Evolutionary conservation across 2,113 vertebrate species (phyloP).

Genomic region (Solea solea): DNA sequence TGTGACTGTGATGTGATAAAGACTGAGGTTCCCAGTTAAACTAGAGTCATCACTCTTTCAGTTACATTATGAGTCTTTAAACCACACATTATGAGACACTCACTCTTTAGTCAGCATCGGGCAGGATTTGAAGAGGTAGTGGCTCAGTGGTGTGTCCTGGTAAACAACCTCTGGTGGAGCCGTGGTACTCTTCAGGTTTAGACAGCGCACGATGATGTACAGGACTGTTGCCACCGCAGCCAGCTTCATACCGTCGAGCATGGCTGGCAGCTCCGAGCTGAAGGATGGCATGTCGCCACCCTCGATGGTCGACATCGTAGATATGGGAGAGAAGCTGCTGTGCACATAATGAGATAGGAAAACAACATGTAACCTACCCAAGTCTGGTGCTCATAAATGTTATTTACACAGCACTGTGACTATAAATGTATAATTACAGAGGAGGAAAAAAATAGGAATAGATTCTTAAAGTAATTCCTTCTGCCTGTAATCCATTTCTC

Average conservation of each 20-base stretch:
- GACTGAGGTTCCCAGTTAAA: not conserved
- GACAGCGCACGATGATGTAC: constrained; percentile 90
- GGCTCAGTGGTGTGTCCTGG: constrained; percentile 88
- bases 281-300: constrained; percentile 57
- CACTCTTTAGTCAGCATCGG: constrained; percentile 94
- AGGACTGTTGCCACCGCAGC: constrained; percentile 91
- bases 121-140: constrained; percentile 91
- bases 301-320: constrained; percentile 59
- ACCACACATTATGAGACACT: constrained; percentile 64
- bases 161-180: constrained; percentile 86
- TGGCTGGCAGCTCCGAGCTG: constrained; percentile 88
- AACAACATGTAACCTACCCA: not conserved
- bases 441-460: no score
- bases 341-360: not conserved
- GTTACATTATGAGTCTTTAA: not conserved
- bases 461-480: no score
- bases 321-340: constrained; percentile 26
- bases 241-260: constrained; percentile 94
- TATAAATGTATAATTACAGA: no score
- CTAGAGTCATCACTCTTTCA: not conserved
- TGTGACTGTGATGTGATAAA: not conserved
- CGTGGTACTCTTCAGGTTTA: constrained; percentile 93
- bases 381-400: not conserved
- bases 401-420: not conserved
- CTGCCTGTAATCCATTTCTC: no score